Base-by-base conservation (phyloP, 2,113 vertebrate genomes). In the Vulpes lagopus region DNA sequence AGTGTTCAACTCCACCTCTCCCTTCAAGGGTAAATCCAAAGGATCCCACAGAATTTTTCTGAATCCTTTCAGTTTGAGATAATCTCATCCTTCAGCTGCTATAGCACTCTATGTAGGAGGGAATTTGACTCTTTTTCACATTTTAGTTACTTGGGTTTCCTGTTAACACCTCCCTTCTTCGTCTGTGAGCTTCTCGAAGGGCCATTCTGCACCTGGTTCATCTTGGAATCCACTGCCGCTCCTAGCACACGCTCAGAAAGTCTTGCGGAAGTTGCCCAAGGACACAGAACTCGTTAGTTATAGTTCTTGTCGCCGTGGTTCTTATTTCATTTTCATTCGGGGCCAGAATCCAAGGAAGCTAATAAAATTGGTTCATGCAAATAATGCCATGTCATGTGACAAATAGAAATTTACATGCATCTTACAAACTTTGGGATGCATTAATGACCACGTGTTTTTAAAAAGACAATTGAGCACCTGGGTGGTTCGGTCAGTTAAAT, bases 241-340 rank as follows among this genome's bases (percentile, higher is more conserved):
- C 19, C 20, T 25, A 30, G 38, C 35, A 51, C 38, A 35, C n/a
- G 64, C 15, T 90, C 30, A 90, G 32, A 85, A 88, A 91, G 49
- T 11, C 81, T n/a, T 64, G 59, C 9, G 1, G 20, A 78, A 74
- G 55, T 62, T 86, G 30, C 62, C n/a, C 25, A 71, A 57, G 57
- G 19, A 19, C 25, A n/a, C 32, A 43, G 57, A 91, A 64, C n/a
- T 67, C n/a, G 8, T 55, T 62, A 35, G 5, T 53, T 91, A 60
- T 0, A 67, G 3, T 62, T 95, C 22, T 81, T 71, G 19, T 67
- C 8, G 49, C 27, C 38, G 5, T 38, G 53, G 16, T 94, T 80
- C 69, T 73, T 32, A 57, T 91, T 81, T 82, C 32, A 17, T 89
- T 97, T 96, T 85, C 51, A 83, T 82, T 25, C 71, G 22, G 38